phyloP scores from a whole-genome alignment of 2,888 invertebrate species.

The Choreutis nemorana region DNA sequence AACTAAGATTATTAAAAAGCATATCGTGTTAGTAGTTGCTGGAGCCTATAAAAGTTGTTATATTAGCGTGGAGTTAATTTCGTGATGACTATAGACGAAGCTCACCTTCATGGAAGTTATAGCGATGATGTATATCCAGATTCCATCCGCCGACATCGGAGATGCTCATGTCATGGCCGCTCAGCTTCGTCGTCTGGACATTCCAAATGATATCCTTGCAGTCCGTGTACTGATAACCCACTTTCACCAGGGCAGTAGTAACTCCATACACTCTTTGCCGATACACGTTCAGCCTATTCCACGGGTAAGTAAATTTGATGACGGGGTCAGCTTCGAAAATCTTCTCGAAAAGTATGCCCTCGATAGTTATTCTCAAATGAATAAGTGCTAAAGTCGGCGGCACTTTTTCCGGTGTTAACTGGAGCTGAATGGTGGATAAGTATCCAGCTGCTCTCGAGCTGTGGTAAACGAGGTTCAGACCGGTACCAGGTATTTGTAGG shows the following conservation, averaged over 20 bases:
- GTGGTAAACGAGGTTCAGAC: conserved; percentile 95
- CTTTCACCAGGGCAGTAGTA: conserved; percentile 92
- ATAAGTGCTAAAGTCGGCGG: conserved; percentile 86
- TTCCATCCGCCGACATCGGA: conserved; percentile 99
- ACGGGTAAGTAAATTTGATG: conserved; percentile 96
- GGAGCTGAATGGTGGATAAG: conserved; percentile 89
- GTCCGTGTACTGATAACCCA: conserved; percentile 95
- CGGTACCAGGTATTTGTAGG: conserved; percentile 92
- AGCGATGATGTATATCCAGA: conserved; percentile 95
- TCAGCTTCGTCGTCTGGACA: conserved; percentile 91
- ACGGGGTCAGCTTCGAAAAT: conserved; percentile 96
- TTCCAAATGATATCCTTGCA: conserved; percentile 96
- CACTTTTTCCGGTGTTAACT: conserved; percentile 85
- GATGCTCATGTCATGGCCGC: conserved; percentile 96
- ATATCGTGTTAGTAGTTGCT: too few species aligned
- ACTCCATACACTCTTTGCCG: conserved; percentile 96
- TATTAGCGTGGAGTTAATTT: background rate
- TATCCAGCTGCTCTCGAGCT: conserved; percentile 95
- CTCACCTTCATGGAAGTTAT: conserved; percentile 95
- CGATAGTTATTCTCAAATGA: conserved; percentile 90
- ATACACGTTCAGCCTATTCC: conserved; percentile 97
- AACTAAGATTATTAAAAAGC: too few species aligned
- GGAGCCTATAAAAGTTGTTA: background rate
- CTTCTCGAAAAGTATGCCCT: conserved; percentile 92
- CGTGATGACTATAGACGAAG: conserved; percentile 3